Conservation (phyloP, 2,888 invertebrate genomes). For the Troides aeacus region DNA sequence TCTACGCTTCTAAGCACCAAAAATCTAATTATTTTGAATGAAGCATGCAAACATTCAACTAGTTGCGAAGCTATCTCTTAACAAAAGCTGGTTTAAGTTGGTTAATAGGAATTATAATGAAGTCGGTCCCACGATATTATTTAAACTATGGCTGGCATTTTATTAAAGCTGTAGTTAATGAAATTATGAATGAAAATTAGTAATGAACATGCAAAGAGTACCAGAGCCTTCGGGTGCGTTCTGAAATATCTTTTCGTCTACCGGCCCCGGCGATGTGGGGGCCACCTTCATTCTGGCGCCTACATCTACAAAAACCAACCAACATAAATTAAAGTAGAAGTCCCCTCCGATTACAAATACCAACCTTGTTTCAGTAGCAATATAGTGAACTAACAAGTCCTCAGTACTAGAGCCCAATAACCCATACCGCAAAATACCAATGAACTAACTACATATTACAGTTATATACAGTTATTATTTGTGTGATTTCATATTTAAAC, state of each 20-base stretch:
- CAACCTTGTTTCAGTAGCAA: not conserved
- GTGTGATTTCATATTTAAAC: too few species aligned
- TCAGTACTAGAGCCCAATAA: not conserved
- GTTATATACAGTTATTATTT: too few species aligned
- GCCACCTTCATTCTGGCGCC: conserved; percentile 76
- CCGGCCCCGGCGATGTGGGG: conserved; percentile 82
- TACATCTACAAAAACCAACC: conserved; percentile 81
- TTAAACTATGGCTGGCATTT: not conserved
- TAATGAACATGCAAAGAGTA: conserved; percentile 59
- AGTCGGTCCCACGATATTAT: not conserved
- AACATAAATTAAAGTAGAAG: conserved; percentile 62
- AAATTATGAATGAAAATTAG: conserved; percentile 33
- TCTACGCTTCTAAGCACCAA: too few species aligned
- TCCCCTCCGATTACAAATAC: conserved; percentile 34
- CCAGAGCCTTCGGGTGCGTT: conserved; percentile 85
- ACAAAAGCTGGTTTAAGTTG: not conserved
- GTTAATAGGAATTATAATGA: not conserved
- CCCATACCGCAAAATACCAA: too few species aligned
- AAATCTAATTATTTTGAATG: too few species aligned
- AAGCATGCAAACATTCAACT: too few species aligned
- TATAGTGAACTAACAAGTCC: not conserved
- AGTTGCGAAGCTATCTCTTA: not conserved
- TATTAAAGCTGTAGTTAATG: not conserved
- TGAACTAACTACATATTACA: too few species aligned
- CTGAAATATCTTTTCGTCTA: conserved; percentile 82